Conservation (phyloP, 1,140 invertebrate species). For the Kradibia gibbosae region DNA sequence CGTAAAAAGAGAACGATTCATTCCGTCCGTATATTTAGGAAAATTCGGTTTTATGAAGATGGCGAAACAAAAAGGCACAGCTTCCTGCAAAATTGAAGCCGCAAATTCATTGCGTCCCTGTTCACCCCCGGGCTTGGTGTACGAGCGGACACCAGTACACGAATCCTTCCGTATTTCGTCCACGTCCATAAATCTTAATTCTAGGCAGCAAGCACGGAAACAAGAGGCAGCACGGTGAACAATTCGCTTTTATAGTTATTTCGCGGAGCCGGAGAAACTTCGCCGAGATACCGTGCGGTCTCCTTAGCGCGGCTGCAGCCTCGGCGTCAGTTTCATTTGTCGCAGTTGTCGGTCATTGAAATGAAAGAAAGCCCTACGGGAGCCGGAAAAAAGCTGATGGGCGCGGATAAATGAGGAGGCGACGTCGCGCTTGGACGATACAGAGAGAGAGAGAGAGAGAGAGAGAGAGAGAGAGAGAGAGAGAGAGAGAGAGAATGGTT, state of each 20-base stretch:
- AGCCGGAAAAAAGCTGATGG: neutral
- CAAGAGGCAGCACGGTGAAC: neutral
- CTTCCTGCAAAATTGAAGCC: slow-evolving; percentile 3
- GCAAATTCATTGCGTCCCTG: neutral
- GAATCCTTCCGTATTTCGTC: slow-evolving; percentile 1
- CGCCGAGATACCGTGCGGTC: neutral
- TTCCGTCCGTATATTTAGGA: neutral
- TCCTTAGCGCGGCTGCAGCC: neutral
- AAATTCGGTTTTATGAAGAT: neutral
- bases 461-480: neutral
- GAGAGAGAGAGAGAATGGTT: neutral
- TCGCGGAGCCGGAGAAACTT: neutral
- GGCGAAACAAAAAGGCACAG: neutral
- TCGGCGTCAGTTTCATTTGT: slow-evolving; percentile 36
- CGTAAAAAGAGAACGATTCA: neutral
- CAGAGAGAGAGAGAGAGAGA: too few species aligned
- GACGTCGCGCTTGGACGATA: neutral
- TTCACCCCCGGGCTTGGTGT: neutral
- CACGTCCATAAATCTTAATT: slow-evolving; percentile 32
- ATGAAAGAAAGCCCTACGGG: neutral
- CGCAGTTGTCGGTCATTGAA: slow-evolving; percentile 24
- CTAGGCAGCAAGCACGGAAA: neutral
- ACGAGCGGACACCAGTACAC: neutral
- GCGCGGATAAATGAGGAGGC: neutral
- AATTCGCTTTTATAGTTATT: slow-evolving; percentile 39